A percentile compares a stretch with the other conserved stretches of the same genome.
Evolutionary conservation across 2,797 vertebrate genomes (phyloP).

Genomic region (Carapus acus): DNA sequence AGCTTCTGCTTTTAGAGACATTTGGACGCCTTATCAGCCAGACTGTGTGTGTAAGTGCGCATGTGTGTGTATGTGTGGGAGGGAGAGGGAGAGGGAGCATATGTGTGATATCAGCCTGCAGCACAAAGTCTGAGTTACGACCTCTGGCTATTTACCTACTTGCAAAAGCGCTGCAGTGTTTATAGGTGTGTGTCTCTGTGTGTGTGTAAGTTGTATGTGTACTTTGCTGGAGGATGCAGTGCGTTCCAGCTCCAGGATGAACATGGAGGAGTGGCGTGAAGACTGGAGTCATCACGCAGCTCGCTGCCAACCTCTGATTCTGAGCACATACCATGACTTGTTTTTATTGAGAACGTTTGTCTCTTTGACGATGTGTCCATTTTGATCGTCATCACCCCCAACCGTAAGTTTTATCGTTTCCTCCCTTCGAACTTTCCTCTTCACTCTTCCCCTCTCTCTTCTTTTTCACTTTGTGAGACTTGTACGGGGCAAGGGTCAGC

Average conservation of each 20-base stretch:
- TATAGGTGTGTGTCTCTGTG: not conserved
- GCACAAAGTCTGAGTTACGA: slow-evolving; percentile 29
- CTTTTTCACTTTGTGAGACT: no score
- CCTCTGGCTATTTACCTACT: not conserved
- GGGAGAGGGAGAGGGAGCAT: no score
- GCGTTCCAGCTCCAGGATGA: slow-evolving; percentile 38
- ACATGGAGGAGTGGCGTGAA: slow-evolving; percentile 44
- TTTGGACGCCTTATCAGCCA: not conserved
- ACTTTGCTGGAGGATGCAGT: slow-evolving; percentile 36
- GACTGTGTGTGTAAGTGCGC: not conserved
- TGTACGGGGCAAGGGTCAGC: no score
- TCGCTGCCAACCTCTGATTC: no score
- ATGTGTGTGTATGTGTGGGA: slow-evolving; percentile 5
- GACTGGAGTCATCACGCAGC: no score
- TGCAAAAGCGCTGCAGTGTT: not conserved
- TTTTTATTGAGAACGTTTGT: no score
- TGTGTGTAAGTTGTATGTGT: slow-evolving; percentile 15
- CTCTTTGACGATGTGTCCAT: no score
- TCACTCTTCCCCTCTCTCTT: no score
- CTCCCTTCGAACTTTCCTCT: no score
- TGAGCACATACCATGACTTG: no score
- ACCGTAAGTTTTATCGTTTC: no score
- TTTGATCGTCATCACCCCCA: no score
- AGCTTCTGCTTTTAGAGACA: not conserved
- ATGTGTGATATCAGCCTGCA: slow-evolving; percentile 16